phyloP scores from a whole-genome alignment of 2,113 vertebrate species.

The Cyanoramphus novaezelandiae region DNA sequence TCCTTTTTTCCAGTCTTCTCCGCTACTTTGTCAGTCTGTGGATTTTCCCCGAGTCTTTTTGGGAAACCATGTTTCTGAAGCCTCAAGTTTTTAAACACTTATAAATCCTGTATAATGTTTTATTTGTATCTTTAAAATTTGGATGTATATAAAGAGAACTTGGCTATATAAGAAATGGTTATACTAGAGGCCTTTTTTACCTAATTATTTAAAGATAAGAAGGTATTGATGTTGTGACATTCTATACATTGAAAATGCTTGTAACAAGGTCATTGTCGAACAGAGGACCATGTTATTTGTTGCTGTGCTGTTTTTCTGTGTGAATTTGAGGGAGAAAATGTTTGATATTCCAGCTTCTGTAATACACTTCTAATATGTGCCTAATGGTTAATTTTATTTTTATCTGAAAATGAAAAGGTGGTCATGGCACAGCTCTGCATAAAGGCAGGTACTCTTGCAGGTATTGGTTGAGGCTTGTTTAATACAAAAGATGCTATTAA shows the following conservation, averaged over 20 bases:
- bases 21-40: constrained; percentile 66
- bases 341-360: constrained; percentile 62
- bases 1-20: constrained; percentile 59
- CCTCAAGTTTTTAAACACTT: constrained; percentile 82
- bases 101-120: constrained; percentile 81
- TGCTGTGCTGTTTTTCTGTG: constrained; percentile 75
- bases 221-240: constrained; percentile 71
- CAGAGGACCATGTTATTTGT: constrained; percentile 66
- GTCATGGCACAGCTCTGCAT: constrained; percentile 34
- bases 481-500: not conserved
- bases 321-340: constrained; percentile 65
- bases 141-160: constrained; percentile 78
- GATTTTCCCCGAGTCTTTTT: constrained; percentile 58
- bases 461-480: not conserved
- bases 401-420: not conserved
- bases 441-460: not conserved
- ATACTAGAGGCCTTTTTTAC: constrained; percentile 75
- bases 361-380: constrained; percentile 63
- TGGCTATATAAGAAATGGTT: constrained; percentile 76
- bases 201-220: constrained; percentile 78
- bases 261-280: constrained; percentile 65
- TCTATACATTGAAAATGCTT: constrained; percentile 74
- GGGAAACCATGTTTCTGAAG: constrained; percentile 71
- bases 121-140: constrained; percentile 81
- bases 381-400: constrained; percentile 55